Evolutionary conservation across 2,888 invertebrate species (phyloP).

Genomic region (Yponomeuta malinellus): DNA sequence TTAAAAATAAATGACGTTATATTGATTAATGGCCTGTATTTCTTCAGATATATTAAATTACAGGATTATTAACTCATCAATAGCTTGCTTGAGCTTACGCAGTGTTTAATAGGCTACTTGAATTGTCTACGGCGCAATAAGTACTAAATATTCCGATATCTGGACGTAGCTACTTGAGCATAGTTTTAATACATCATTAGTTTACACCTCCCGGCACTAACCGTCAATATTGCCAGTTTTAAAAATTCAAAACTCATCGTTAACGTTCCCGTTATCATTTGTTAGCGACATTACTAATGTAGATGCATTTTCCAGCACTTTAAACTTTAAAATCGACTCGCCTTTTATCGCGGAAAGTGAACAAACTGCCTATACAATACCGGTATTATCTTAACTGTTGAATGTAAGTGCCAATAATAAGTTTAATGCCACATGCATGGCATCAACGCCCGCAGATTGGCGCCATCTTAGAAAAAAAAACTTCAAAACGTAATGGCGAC

Average conservation of each 20-base stretch:
- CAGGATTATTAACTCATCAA: not conserved
- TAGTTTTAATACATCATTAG: conserved; percentile 28
- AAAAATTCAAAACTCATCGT: conserved; percentile 36
- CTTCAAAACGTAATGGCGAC: conserved; percentile 33
- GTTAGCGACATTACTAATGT: conserved; percentile 41
- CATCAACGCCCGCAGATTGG: conserved; percentile 44
- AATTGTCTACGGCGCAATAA: not conserved
- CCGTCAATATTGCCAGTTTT: conserved; percentile 41
- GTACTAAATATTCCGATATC: not conserved
- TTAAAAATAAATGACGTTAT: not conserved
- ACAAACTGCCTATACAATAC: conserved; percentile 62
- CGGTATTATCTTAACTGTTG: conserved; percentile 62
- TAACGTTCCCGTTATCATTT: conserved; percentile 46
- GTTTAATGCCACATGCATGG: conserved; percentile 49
- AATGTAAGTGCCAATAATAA: conserved; percentile 65
- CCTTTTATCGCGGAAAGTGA: conserved; percentile 58
- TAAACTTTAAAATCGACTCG: conserved; percentile 57
- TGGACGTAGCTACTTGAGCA: not conserved
- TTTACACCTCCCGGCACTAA: conserved; percentile 34
- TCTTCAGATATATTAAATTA: not conserved
- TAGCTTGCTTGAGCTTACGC: not conserved
- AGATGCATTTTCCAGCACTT: conserved; percentile 56
- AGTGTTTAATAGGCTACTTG: not conserved
- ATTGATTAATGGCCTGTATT: not conserved
- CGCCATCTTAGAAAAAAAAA: conserved; percentile 48